Percentiles rank a stretch among this genome's conserved stretches.
These are phyloP conservation scores for Lepidochitona cinerea DNA, from an alignment of 2,888 invertebrate species.

Conservation along the genomic window DNA sequence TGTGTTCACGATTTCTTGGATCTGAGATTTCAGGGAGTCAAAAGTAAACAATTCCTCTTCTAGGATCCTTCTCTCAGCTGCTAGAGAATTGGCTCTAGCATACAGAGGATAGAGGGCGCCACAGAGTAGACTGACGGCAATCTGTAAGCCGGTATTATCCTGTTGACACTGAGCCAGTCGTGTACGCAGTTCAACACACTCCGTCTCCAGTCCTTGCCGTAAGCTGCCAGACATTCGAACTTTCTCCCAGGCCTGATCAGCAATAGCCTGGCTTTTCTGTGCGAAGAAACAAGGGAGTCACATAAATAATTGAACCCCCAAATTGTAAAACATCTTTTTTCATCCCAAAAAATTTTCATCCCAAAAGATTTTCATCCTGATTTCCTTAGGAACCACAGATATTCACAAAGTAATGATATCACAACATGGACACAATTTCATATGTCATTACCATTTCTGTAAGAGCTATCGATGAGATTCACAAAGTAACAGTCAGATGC, in stretches of 20 bases:
- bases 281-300: too few species aligned
- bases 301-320: too few species aligned
- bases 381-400: too few species aligned
- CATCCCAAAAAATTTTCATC: too few species aligned
- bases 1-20: conserved; percentile 47
- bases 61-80: conserved; percentile 55
- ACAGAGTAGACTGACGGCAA: conserved; percentile 60
- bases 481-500: too few species aligned
- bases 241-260: conserved; percentile 68
- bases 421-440: too few species aligned
- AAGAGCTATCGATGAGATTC: too few species aligned
- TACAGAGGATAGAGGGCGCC: conserved; percentile 65
- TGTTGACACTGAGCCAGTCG: conserved; percentile 46
- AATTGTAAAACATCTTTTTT: too few species aligned
- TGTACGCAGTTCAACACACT: conserved; percentile 53
- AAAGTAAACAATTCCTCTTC: conserved; percentile 56
- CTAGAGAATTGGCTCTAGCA: conserved; percentile 42
- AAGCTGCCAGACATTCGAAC: conserved; percentile 57
- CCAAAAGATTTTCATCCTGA: too few species aligned
- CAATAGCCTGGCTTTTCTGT: conserved; percentile 65
- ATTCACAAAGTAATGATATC: too few species aligned
- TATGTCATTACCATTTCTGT: too few species aligned
- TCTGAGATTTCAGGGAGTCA: conserved; percentile 56
- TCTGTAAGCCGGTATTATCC: conserved; percentile 52
- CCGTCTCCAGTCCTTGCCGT: conserved; percentile 63